Evolutionary conservation across 30 jellyfish, hydroid and myxozoan species (phyloP).

Genomic region (Hydractinia echinata): DNA sequence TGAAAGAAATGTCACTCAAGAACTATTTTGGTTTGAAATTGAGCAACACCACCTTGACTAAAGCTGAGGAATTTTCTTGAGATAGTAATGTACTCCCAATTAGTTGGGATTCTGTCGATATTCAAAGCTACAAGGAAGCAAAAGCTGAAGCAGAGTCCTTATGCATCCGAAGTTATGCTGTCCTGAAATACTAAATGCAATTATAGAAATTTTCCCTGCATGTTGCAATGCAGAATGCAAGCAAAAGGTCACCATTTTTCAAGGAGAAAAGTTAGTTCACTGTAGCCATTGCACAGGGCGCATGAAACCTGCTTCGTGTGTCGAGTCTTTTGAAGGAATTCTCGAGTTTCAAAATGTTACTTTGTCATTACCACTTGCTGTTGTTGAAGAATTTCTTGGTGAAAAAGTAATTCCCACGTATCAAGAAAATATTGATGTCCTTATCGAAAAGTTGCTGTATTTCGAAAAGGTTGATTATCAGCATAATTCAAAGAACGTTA

Average conservation of each 20-base stretch:
- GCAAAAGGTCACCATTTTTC: neutral
- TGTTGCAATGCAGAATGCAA: neutral
- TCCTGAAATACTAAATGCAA: neutral
- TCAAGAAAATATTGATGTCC: too few species aligned
- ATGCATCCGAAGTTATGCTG: neutral
- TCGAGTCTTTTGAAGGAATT: neutral
- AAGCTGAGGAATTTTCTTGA: neutral
- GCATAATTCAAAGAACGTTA: too few species aligned
- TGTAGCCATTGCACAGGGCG: neutral
- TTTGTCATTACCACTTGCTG: neutral
- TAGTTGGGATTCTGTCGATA: neutral
- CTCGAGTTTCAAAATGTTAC: slow-evolving; percentile 10
- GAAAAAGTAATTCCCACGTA: neutral
- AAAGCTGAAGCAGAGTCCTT: neutral
- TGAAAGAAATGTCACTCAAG: slow-evolving; percentile 7
- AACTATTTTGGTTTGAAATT: slow-evolving; percentile 16
- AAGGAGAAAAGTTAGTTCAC: neutral
- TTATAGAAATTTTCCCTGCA: slow-evolving; percentile 4
- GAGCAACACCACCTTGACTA: slow-evolving; percentile 2
- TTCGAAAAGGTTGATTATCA: too few species aligned
- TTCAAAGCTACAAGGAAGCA: neutral
- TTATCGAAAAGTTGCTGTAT: too few species aligned
- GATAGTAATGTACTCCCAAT: neutral
- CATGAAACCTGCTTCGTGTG: slow-evolving; percentile 7
- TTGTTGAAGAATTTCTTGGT: neutral